phyloP scores from a whole-genome alignment of 2,797 vertebrate genomes.

The Leptoclinus maculatus region DNA sequence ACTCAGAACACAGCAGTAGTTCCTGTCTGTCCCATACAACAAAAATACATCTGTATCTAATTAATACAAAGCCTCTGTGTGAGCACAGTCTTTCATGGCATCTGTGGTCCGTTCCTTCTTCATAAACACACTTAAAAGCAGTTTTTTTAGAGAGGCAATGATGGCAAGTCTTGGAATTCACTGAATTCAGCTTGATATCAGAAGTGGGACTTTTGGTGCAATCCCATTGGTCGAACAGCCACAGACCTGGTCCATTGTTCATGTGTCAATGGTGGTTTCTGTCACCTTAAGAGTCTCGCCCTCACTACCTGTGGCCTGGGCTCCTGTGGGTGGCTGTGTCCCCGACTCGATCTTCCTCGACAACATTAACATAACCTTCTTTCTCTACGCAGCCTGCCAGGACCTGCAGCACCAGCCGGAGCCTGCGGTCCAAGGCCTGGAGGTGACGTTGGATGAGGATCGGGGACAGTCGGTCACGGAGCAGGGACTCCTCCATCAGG shows the following conservation, averaged over 20 bases:
- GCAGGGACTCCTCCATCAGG: conserved; percentile 94
- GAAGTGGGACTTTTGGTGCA: conserved; percentile 47
- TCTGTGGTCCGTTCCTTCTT: conserved; percentile 48
- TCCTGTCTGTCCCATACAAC: conserved; percentile 57
- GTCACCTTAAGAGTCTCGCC: conserved; percentile 41
- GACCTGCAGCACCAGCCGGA: conserved; percentile 90
- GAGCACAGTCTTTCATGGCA: conserved; percentile 56
- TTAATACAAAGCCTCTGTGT: conserved; percentile 66
- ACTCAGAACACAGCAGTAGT: conserved; percentile 56
- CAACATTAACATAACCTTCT: conserved; percentile 87
- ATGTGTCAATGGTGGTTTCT: conserved; percentile 18
- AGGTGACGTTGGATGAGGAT: conserved; percentile 92
- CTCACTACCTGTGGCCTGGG: conserved; percentile 91
- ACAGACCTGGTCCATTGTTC: conserved; percentile 46
- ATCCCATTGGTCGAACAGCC: conserved; percentile 54
- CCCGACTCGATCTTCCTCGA: conserved; percentile 89
- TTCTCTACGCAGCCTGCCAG: conserved; percentile 92
- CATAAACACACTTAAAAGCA: conserved; percentile 70
- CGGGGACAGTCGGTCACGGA: conserved; percentile 89
- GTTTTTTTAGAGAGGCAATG: conserved; percentile 75
- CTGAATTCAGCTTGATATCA: conserved; percentile 90
- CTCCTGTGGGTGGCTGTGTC: conserved; percentile 80
- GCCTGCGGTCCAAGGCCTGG: conserved; percentile 93
- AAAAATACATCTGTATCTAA: conserved; percentile 72
- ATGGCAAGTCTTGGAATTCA: conserved; percentile 91